Evolutionary conservation across 2,888 invertebrate genomes (phyloP).

Genomic region (Agrochola lychnidis): DNA sequence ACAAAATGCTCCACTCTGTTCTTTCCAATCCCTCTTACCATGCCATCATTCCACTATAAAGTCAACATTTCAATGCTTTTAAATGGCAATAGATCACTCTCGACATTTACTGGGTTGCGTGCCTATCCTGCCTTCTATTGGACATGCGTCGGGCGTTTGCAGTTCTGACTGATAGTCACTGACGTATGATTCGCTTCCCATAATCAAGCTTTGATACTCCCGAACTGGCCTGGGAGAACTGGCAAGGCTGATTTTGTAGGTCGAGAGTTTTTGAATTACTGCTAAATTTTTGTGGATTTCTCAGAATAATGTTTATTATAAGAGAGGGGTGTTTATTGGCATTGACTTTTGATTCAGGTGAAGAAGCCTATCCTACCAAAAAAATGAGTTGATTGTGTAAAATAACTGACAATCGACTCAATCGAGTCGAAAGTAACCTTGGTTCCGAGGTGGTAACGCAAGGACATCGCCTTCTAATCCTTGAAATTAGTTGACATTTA

Average conservation of each 20-base stretch:
- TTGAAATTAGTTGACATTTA: not conserved
- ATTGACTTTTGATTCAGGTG: too few species aligned
- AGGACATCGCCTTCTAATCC: not conserved
- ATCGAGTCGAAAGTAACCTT: not conserved
- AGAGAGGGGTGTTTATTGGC: not conserved
- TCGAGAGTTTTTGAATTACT: not conserved
- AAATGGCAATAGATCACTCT: constrained; percentile 35
- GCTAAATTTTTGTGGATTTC: not conserved
- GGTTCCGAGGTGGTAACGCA: not conserved
- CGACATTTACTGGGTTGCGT: constrained; percentile 1
- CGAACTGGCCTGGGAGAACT: not conserved
- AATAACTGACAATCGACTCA: not conserved
- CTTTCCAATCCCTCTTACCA: not conserved
- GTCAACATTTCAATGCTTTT: constrained; percentile 12
- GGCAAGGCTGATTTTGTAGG: not conserved
- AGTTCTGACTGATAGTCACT: constrained; percentile 35
- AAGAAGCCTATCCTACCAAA: not conserved
- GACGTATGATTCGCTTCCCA: constrained; percentile 11
- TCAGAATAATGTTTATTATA: not conserved
- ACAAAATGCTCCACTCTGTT: not conserved
- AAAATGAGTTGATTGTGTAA: not conserved
- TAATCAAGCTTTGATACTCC: constrained; percentile 16
- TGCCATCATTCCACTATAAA: not conserved
- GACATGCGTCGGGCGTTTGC: constrained; percentile 3
- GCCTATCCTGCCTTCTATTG: not conserved